These are phyloP conservation scores for Apis cerana DNA, from an alignment of 1,140 invertebrate species.

Conservation along the genomic window DNA sequence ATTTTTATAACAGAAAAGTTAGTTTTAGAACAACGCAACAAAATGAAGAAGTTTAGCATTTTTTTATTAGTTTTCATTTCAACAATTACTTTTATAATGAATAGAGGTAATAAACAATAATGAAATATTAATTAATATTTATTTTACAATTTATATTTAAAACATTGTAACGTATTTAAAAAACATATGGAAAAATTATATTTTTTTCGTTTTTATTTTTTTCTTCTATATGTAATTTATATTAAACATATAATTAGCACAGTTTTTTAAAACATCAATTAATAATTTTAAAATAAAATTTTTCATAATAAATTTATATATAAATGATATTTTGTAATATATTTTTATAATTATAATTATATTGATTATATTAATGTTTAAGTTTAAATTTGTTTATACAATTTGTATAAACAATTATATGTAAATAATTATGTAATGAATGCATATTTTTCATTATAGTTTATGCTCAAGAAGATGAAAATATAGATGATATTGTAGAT, in stretches of 20 bases:
- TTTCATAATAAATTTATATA: not conserved
- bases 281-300: constrained; percentile 44
- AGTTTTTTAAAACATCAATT: not conserved
- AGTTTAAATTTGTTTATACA: not conserved
- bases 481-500: constrained; percentile 88
- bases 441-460: constrained; percentile 78
- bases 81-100: constrained; percentile 82
- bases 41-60: constrained; percentile 83
- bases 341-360: constrained; percentile 23
- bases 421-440: constrained; percentile 5
- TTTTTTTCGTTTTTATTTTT: not conserved
- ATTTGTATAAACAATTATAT: not conserved
- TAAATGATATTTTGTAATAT: not conserved
- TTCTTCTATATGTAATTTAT: not conserved
- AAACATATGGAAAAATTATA: not conserved
- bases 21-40: constrained; percentile 12
- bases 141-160: not conserved
- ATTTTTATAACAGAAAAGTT: constrained; percentile 43
- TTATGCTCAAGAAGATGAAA: constrained; percentile 88
- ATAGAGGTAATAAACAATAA: constrained; percentile 78
- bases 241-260: not conserved
- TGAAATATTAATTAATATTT: constrained; percentile 1
- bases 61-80: constrained; percentile 82
- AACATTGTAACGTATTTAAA: constrained; percentile 11
- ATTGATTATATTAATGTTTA: constrained; percentile 21